phyloP scores from a whole-genome alignment of 2,113 vertebrate genomes.

The Halcyon malimbica region DNA sequence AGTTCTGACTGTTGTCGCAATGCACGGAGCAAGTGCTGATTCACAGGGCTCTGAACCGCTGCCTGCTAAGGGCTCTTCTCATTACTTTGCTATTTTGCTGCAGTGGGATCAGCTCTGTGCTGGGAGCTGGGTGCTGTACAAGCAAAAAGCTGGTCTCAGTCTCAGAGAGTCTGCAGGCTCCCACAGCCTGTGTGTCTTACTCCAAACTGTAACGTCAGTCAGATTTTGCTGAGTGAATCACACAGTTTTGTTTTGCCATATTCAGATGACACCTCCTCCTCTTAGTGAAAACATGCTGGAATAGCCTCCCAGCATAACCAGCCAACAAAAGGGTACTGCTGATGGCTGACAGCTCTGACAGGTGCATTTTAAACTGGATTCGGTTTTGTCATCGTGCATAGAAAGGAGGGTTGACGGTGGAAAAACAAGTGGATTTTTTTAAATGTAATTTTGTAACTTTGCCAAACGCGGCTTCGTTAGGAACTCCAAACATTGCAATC shows the following conservation, averaged over 20 bases:
- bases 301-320: constrained; percentile 26
- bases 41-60: neutral
- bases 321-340: constrained; percentile 45
- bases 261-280: constrained; percentile 62
- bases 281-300: constrained; percentile 40
- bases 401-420: neutral
- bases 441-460: constrained; percentile 34
- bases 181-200: neutral
- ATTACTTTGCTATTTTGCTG: rapidly evolving
- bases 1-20: neutral
- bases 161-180: neutral
- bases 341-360: constrained; percentile 64
- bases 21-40: neutral
- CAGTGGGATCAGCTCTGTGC: neutral
- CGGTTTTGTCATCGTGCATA: constrained; percentile 10
- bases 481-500: neutral
- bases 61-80: neutral
- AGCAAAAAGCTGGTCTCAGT: neutral
- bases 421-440: constrained; percentile 5
- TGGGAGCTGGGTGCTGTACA: neutral
- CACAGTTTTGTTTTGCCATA: constrained; percentile 51
- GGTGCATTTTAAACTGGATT: constrained; percentile 48
- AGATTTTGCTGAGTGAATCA: constrained; percentile 26
- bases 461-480: neutral
- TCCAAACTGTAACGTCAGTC: neutral